Percentiles rank a stretch among this genome's conserved stretches.
Evolutionary conservation across 1,140 invertebrate species (phyloP).

Genomic region (Cotesia typhae): DNA sequence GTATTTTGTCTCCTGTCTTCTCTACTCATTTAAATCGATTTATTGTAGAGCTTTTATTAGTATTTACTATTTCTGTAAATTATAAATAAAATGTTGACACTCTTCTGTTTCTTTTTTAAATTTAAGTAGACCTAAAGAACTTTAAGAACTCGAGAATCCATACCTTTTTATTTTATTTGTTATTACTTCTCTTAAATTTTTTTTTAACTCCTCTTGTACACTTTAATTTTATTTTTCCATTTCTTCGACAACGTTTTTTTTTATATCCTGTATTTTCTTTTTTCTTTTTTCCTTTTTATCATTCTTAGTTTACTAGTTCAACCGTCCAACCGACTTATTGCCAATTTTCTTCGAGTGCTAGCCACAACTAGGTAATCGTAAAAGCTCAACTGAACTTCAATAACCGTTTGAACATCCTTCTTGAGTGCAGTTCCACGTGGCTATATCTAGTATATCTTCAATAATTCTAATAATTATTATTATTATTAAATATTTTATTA

Average conservation of each 20-base stretch:
- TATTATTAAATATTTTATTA: too few relatives aligned
- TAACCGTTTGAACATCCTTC: neutral
- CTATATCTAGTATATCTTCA: neutral
- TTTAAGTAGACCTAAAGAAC: too few relatives aligned
- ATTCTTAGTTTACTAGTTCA: slow-evolving; percentile 8
- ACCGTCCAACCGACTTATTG: slow-evolving; percentile 26
- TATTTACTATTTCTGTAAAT: too few relatives aligned
- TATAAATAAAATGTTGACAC: too few relatives aligned
- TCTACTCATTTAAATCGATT: neutral
- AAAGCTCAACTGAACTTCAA: slow-evolving; percentile 7
- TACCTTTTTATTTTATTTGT: too few relatives aligned
- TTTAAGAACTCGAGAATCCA: too few relatives aligned
- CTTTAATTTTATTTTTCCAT: neutral
- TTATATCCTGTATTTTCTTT: neutral
- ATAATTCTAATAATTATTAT: neutral
- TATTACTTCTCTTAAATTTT: neutral
- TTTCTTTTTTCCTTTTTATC: slow-evolving; percentile 7
- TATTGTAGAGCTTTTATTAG: neutral
- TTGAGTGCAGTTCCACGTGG: neutral
- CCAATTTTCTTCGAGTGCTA: slow-evolving; percentile 30
- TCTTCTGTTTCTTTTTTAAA: too few relatives aligned
- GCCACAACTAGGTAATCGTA: slow-evolving; percentile 7
- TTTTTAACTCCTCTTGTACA: neutral
- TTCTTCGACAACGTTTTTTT: slow-evolving; percentile 1
- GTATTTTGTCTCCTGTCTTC: neutral